Evolutionary conservation across 2,113 vertebrate species (phyloP).

Genomic region (Hemicordylus capensis): DNA sequence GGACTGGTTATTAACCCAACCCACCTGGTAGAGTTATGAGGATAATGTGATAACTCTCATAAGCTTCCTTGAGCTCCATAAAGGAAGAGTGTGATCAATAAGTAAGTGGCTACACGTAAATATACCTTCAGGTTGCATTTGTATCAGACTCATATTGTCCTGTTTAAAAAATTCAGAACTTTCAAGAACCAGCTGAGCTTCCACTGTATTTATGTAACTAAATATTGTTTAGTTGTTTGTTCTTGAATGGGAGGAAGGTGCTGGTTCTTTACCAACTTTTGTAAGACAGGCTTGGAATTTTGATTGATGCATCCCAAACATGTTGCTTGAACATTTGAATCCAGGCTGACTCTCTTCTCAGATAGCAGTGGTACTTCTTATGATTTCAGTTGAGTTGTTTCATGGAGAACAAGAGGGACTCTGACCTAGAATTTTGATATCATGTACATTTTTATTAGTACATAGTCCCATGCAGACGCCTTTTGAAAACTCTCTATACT

Average conservation of each 20-base stretch:
- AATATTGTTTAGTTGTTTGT: too few relatives aligned
- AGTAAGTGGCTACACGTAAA: background rate
- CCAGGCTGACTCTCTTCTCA: slow-evolving; percentile 41
- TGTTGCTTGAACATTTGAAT: slow-evolving; percentile 48
- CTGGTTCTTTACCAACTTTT: background rate
- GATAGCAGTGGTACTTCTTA: slow-evolving; percentile 25
- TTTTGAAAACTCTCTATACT: slow-evolving; percentile 57
- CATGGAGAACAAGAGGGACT: slow-evolving; percentile 41
- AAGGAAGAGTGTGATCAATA: background rate
- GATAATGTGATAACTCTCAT: background rate
- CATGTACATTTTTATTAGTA: slow-evolving; percentile 57
- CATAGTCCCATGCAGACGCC: slow-evolving; percentile 56
- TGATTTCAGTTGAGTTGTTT: slow-evolving; percentile 48
- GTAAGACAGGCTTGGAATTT: slow-evolving; percentile 40
- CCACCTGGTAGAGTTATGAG: background rate
- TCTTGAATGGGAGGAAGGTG: slow-evolving; percentile 32
- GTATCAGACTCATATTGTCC: background rate
- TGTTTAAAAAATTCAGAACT: background rate
- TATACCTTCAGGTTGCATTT: background rate
- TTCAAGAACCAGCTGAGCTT: too few relatives aligned
- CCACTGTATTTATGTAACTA: background rate
- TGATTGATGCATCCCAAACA: slow-evolving; percentile 37
- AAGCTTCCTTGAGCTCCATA: too few relatives aligned
- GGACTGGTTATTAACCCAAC: background rate
- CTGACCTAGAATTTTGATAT: slow-evolving; percentile 38